Evolutionary conservation across 2,113 vertebrate species (phyloP).

Genomic region (Nerophis lumbriciformis): DNA sequence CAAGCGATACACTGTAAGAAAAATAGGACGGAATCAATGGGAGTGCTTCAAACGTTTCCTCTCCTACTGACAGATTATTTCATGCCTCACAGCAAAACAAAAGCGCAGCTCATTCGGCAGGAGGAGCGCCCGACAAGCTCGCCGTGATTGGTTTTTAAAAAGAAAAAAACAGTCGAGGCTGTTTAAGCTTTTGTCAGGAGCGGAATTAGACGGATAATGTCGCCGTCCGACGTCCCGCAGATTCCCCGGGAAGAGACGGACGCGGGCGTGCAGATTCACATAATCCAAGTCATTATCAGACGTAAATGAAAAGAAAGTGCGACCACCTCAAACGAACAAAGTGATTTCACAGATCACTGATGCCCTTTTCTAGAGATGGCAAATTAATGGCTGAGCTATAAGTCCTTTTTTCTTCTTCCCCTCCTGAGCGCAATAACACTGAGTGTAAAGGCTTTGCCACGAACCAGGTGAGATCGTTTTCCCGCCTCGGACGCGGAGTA

Average conservation of each 20-base stretch:
- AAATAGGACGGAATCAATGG: slow-evolving; percentile 58
- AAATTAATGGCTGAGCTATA: slow-evolving; percentile 73
- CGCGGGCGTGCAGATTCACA: slow-evolving; percentile 61
- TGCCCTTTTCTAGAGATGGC: slow-evolving; percentile 75
- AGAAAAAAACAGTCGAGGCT: slow-evolving; percentile 26
- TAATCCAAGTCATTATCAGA: slow-evolving; percentile 76
- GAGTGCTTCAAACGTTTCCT: slow-evolving; percentile 50
- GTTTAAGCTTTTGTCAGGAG: slow-evolving; percentile 53
- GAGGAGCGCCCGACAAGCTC: slow-evolving; percentile 38
- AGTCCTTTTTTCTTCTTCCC: slow-evolving; percentile 42
- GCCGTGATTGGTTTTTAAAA: slow-evolving; percentile 46
- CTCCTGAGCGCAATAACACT: slow-evolving; percentile 62
- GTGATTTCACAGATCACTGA: slow-evolving; percentile 80
- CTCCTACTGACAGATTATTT: slow-evolving; percentile 61
- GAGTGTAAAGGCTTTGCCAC: slow-evolving; percentile 54
- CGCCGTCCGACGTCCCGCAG: slow-evolving; percentile 61
- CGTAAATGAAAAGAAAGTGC: slow-evolving; percentile 78
- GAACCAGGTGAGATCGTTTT: slow-evolving; percentile 54
- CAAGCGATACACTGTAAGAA: slow-evolving; percentile 65
- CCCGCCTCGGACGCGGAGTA: slow-evolving; percentile 39
- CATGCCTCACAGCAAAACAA: slow-evolving; percentile 58
- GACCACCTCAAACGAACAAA: slow-evolving; percentile 76
- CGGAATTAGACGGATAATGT: slow-evolving; percentile 54
- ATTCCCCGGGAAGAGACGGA: slow-evolving; percentile 60
- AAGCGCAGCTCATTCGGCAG: slow-evolving; percentile 45